Conservation (phyloP, 2,113 vertebrate species). For the Ictidomys tridecemlineatus region DNA sequence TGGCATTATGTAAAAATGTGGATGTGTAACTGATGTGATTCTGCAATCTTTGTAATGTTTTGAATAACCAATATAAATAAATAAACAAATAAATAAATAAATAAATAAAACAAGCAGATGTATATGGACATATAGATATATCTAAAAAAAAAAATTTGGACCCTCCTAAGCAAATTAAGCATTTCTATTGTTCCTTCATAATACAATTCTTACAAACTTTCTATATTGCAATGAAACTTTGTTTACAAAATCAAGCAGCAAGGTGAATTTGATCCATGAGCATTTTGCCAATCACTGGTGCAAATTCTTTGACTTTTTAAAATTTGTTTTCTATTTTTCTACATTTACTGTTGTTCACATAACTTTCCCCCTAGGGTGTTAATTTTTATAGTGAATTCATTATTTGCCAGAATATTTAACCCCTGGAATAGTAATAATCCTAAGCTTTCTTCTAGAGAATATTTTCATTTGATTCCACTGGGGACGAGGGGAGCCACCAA, state of each 20-base stretch:
- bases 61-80: no score
- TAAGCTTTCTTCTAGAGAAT: not conserved
- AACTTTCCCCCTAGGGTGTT: not conserved
- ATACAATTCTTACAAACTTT: conserved; percentile 15
- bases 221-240: not conserved
- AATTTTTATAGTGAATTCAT: not conserved
- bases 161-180: not conserved
- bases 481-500: not conserved
- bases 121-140: no score
- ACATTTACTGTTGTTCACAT: not conserved
- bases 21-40: no score
- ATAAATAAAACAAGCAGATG: no score
- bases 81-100: no score
- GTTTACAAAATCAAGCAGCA: not conserved
- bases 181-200: not conserved
- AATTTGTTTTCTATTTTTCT: not conserved
- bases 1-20: no score
- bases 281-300: not conserved
- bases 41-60: no score
- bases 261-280: not conserved
- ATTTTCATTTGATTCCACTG: not conserved
- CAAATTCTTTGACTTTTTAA: not conserved
- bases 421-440: not conserved
- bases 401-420: conserved; percentile 9
- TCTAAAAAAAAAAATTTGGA: not conserved